Conservation (phyloP, 2,797 vertebrate species). For the Smutsia gigantea region DNA sequence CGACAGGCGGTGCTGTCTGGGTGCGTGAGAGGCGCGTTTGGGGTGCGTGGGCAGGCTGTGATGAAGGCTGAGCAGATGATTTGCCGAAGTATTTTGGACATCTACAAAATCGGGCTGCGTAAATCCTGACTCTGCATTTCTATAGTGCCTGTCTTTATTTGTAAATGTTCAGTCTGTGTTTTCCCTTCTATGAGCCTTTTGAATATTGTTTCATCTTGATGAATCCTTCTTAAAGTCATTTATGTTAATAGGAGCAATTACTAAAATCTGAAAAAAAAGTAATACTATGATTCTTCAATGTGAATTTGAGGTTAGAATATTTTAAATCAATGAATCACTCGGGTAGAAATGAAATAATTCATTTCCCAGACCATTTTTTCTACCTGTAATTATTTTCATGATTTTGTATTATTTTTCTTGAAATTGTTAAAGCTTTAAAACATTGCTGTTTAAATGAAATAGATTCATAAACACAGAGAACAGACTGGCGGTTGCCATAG, state of each 20-base stretch:
- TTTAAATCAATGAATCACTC: background rate
- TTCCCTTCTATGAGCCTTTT: background rate
- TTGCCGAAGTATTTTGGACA: background rate
- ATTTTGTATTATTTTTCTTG: background rate
- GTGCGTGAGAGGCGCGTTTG: background rate
- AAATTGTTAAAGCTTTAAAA: background rate
- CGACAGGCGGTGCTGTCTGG: no score
- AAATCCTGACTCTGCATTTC: background rate
- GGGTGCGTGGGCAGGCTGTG: background rate
- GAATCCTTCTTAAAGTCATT: background rate
- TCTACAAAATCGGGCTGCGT: background rate
- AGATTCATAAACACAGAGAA: no score
- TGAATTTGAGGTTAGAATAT: background rate
- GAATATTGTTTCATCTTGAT: background rate
- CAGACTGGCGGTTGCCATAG: no score
- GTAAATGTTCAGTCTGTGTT: background rate
- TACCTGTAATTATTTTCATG: constrained; percentile 21
- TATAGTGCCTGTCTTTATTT: background rate
- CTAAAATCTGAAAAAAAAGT: constrained; percentile 12
- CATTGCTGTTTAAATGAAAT: no score
- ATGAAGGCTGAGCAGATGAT: background rate
- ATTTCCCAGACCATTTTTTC: background rate
- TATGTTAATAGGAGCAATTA: background rate
- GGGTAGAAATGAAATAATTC: constrained; percentile 28
- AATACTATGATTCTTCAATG: background rate